Conservation (phyloP, 2,797 vertebrate species). For the Manis crassicaudata region DNA sequence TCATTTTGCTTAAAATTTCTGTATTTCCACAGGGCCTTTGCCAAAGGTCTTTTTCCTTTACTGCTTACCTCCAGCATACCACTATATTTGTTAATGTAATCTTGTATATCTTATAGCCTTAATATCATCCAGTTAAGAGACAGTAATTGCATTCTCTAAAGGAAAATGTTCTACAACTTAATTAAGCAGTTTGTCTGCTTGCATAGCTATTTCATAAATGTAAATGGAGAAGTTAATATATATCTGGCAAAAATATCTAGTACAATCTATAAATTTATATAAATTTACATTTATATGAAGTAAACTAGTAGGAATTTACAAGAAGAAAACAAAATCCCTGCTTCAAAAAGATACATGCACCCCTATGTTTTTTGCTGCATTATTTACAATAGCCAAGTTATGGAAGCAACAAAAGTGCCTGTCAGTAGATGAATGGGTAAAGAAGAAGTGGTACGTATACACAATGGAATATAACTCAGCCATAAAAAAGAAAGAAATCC, state of each 20-base stretch:
- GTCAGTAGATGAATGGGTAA: too few species aligned
- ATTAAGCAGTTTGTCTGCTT: neutral
- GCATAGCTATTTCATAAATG: neutral
- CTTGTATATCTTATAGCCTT: neutral
- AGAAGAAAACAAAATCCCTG: too few species aligned
- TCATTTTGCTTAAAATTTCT: slow-evolving; percentile 46
- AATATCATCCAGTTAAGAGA: neutral
- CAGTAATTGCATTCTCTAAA: slow-evolving; percentile 13
- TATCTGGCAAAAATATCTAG: neutral
- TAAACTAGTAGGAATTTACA: too few species aligned
- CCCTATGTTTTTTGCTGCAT: too few species aligned
- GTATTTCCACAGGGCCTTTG: neutral
- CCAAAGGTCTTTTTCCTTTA: slow-evolving; percentile 16
- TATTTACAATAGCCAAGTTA: too few species aligned
- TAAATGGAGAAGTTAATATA: neutral
- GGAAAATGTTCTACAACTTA: neutral
- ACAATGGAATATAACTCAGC: too few species aligned
- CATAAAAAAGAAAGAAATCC: too few species aligned
- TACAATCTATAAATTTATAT: neutral
- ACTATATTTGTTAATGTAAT: slow-evolving; percentile 32
- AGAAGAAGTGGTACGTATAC: too few species aligned
- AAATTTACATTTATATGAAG: too few species aligned
- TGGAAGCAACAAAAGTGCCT: too few species aligned
- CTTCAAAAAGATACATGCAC: too few species aligned
- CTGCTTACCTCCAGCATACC: neutral